These are phyloP conservation scores for Baccha elongata DNA, from an alignment of 2,888 invertebrate species.

Conservation along the genomic window DNA sequence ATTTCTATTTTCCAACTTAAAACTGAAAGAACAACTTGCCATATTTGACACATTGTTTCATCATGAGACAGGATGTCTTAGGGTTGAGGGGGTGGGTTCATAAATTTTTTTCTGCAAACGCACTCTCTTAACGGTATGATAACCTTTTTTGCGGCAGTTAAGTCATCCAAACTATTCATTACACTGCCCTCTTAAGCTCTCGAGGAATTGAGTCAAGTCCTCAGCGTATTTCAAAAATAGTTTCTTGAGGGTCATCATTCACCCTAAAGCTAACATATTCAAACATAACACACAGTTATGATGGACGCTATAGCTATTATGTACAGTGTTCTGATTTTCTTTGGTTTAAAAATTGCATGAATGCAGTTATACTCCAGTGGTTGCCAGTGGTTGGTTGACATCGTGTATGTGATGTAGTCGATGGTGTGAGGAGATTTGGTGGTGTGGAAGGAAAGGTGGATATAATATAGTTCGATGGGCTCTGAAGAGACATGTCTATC, in stretches of 20 bases:
- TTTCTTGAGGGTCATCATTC: constrained; percentile 53
- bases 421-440: background rate
- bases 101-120: constrained; percentile 4
- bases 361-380: constrained; percentile 54
- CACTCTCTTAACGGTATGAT: constrained; percentile 52
- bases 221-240: constrained; percentile 53
- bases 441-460: background rate
- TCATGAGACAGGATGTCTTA: constrained; percentile 4
- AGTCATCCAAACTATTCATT: constrained; percentile 59
- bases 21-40: constrained; percentile 28
- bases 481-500: constrained; percentile 41
- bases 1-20: constrained; percentile 19
- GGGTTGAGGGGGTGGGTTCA: background rate
- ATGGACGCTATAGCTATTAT: background rate
- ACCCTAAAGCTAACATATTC: constrained; percentile 12
- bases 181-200: constrained; percentile 53
- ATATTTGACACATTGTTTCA: constrained; percentile 51
- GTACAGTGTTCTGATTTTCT: constrained; percentile 24
- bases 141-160: constrained; percentile 64
- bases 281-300: constrained; percentile 1
- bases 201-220: constrained; percentile 60
- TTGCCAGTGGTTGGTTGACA: constrained; percentile 46
- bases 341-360: constrained; percentile 46
- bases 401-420: background rate
- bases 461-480: constrained; percentile 48